Percentiles rank a stretch among this genome's conserved stretches.
These are phyloP conservation scores for Otolemur crassicaudatus DNA, from an alignment of 2,797 vertebrate species.

Conservation along the genomic window DNA sequence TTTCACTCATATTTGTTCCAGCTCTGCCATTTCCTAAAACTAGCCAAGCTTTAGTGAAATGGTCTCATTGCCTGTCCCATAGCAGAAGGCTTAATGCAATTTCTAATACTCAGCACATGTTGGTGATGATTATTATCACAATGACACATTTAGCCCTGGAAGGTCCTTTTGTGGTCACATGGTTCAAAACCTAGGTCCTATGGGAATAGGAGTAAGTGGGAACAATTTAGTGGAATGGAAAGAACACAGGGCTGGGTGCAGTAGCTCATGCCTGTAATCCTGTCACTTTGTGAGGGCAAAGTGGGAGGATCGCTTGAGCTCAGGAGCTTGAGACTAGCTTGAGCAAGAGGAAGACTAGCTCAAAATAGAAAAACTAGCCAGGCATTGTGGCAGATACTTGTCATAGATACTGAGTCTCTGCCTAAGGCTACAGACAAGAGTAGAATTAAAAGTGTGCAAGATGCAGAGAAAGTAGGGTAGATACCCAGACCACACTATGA, in stretches of 20 bases:
- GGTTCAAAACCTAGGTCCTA: background rate
- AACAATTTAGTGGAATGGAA: background rate
- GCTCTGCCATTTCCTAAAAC: background rate
- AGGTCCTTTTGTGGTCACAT: slow-evolving; percentile 2
- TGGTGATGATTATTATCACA: background rate
- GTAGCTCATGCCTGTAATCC: too few relatives aligned
- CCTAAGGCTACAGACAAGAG: background rate
- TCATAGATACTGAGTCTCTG: background rate
- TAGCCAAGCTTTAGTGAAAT: slow-evolving; percentile 24
- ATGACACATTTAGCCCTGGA: background rate
- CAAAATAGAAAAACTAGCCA: too few relatives aligned
- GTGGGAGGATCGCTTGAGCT: too few relatives aligned
- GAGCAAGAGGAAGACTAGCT: too few relatives aligned
- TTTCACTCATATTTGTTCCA: background rate
- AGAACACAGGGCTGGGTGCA: background rate
- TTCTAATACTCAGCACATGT: background rate
- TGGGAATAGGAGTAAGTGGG: background rate
- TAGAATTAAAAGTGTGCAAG: background rate
- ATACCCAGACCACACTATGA: background rate
- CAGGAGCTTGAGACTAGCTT: too few relatives aligned
- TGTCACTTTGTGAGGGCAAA: too few relatives aligned
- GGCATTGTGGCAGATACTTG: background rate
- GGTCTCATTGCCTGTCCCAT: background rate
- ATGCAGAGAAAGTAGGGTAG: background rate
- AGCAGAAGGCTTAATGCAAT: background rate